Base-by-base conservation (phyloP, 2,888 invertebrate genomes). In the Girardia tigrina region DNA sequence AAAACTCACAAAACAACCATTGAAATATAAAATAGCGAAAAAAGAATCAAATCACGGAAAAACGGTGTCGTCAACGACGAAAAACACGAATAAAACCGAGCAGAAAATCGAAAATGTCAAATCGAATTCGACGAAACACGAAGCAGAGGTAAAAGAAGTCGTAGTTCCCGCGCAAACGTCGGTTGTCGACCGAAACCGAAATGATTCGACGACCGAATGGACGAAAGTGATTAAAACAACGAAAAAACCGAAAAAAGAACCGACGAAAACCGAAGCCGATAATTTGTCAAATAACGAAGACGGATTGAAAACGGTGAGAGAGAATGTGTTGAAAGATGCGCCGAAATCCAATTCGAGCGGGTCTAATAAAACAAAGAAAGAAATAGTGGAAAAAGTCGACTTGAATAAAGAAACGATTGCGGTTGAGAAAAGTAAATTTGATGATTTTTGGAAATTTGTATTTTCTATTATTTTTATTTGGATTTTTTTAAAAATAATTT, bases 191-290 rank as follows among this genome's bases (percentile, higher is more conserved):
- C 56, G 56, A 56, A 56, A 56, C n/a, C n/a, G 56, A n/a, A 56
- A 56, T 56, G 56, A 56, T 16, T 56, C 56, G 23, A 56, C 56
- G 4, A n/a, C 56, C n/a, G 56, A 56, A 56, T 56, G 56, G 56
- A 56, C 56, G 6, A 56, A 56, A 56, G 56, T 56, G n/a, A 56
- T n/a, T 56, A 56, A 56, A n/a, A n/a, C 56, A 8, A 56, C 56
- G 2, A 56, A 56, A 56, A 56, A 56, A 56, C 56, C 56, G 23
- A 56, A 56, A 23, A 56, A 56, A n/a, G 56, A 56, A 56, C n/a
- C n/a, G n/a, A 12, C 56, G 2, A 56, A 56, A 56, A 20, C 56
- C 2, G 56, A 56, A 36, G 16, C 16, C 16, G 36, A 36, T 12
- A 36, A 36, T 36, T 36, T 36, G 8, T 36, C 36, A 8, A 16